A percentile compares a stretch with the other conserved stretches of the same genome.
Evolutionary conservation across 92 coral and sea anemone genomes (phyloP).

Genomic region (Phenganax stokvisi): DNA sequence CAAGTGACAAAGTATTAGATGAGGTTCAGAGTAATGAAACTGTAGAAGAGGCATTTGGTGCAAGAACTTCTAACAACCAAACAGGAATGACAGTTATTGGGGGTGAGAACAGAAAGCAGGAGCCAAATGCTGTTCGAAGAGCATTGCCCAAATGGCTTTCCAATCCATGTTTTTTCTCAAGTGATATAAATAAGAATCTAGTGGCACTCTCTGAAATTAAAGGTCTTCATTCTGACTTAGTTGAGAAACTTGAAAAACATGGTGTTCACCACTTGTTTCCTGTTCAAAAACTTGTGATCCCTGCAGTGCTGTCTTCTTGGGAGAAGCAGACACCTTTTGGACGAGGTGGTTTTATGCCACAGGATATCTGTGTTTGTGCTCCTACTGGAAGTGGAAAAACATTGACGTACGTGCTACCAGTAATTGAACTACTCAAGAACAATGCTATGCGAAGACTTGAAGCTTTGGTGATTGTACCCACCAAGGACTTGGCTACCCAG

Average conservation of each 20-base stretch:
- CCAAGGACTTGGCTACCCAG: conserved; percentile 90
- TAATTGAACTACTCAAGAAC: conserved; percentile 55
- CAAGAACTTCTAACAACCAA: neutral
- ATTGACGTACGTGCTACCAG: conserved; percentile 81
- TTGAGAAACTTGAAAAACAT: conserved; percentile 51
- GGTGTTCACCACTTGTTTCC: conserved; percentile 71
- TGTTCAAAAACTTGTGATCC: conserved; percentile 71
- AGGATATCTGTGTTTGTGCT: conserved; percentile 88
- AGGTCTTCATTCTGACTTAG: conserved; percentile 50
- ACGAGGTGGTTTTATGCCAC: conserved; percentile 61
- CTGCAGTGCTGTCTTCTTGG: conserved; percentile 59
- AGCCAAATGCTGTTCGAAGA: conserved; percentile 47
- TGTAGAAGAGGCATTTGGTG: conserved; percentile 1
- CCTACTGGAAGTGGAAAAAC: conserved; percentile 99
- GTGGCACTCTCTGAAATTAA: conserved; percentile 54
- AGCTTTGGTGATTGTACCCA: conserved; percentile 77
- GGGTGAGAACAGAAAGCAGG: conserved; percentile 49
- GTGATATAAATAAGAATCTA: conserved; percentile 58
- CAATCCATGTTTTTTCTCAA: conserved; percentile 57
- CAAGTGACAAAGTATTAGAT: neutral
- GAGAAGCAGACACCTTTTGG: conserved; percentile 56
- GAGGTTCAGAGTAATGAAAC: neutral
- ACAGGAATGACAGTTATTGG: conserved; percentile 83
- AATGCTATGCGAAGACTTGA: conserved; percentile 62
- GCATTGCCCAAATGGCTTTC: conserved; percentile 86